A percentile compares a stretch with the other conserved stretches of the same genome.
These are phyloP conservation scores for Ceriagrion tenellum DNA, from an alignment of 2,888 invertebrate species.

Conservation along the genomic window DNA sequence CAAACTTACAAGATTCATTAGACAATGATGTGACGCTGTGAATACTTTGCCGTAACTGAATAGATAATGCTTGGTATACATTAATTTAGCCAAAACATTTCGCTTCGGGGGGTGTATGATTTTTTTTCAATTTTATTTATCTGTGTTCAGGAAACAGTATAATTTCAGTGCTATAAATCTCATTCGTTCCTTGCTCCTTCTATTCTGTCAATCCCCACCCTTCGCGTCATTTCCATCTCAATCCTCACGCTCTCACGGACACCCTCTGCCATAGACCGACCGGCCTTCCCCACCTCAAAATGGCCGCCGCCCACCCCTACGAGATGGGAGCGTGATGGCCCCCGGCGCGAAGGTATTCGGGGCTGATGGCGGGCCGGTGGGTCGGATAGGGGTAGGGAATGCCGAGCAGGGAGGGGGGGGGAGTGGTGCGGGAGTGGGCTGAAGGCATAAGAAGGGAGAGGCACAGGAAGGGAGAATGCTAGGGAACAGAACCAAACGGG, in stretches of 20 bases:
- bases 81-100: too few relatives aligned
- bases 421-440: background rate
- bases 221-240: background rate
- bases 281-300: slow-evolving; percentile 2
- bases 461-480: background rate
- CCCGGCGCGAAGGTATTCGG: background rate
- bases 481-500: background rate
- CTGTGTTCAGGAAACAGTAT: too few relatives aligned
- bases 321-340: slow-evolving; percentile 15
- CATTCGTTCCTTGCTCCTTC: background rate
- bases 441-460: background rate
- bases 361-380: background rate
- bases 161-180: too few relatives aligned
- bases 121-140: too few relatives aligned
- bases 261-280: background rate
- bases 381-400: background rate
- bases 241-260: background rate
- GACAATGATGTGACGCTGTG: too few relatives aligned
- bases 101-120: too few relatives aligned
- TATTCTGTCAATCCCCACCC: background rate
- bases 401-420: background rate
- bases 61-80: too few relatives aligned
- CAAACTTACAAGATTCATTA: too few relatives aligned
- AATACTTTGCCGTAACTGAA: too few relatives aligned
- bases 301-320: background rate